phyloP scores from a whole-genome alignment of 92 coral and sea anemone genomes.

The Desmophyllum pertusum region DNA sequence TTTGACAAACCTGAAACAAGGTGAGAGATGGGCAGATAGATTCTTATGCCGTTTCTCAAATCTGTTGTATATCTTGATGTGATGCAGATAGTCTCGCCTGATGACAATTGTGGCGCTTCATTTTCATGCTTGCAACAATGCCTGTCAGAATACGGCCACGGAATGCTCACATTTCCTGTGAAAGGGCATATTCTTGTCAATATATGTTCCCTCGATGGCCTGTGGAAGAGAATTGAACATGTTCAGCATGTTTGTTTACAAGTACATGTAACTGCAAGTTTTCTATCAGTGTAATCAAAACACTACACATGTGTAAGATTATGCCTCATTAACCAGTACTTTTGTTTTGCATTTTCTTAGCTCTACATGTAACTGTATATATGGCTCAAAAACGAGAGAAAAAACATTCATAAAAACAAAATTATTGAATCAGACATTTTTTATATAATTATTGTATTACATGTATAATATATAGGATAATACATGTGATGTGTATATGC shows the following conservation, averaged over 20 bases:
- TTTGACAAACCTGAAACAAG: slow-evolving; percentile 91
- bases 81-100: slow-evolving; percentile 95
- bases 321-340: no score
- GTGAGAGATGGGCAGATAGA: slow-evolving; percentile 91
- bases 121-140: slow-evolving; percentile 93
- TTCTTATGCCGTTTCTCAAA: slow-evolving; percentile 98
- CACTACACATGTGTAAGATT: no score
- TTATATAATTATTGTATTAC: no score
- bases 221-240: background rate
- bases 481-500: no score
- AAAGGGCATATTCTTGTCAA: slow-evolving; percentile 99
- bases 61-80: slow-evolving; percentile 97
- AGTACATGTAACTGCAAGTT: no score
- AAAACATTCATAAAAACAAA: no score
- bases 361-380: no score
- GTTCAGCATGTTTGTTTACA: background rate
- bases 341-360: no score
- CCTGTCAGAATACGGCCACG: slow-evolving; percentile 99
- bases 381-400: no score
- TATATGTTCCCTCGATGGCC: slow-evolving; percentile 97
- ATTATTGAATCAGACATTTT: no score
- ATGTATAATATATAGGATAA: no score
- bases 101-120: slow-evolving; percentile 97
- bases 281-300: no score
- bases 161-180: slow-evolving; percentile 98